phyloP scores from a whole-genome alignment of 1,140 invertebrate species.

The Brevipalpus yothersi region DNA sequence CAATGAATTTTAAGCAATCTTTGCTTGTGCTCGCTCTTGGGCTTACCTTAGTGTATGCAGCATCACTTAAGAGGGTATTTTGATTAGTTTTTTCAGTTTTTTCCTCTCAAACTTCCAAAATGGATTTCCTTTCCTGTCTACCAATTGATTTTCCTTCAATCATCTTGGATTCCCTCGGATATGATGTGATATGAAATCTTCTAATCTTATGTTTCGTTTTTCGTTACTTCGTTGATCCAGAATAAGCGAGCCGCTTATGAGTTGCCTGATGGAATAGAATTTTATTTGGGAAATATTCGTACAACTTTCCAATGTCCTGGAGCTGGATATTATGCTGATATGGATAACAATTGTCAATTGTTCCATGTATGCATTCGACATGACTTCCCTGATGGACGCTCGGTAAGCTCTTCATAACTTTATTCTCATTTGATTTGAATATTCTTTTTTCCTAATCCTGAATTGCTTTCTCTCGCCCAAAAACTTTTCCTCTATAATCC shows the following conservation, averaged over 20 bases:
- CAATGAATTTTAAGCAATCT: not conserved
- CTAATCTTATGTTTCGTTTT: not conserved
- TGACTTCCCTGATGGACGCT: conserved; percentile 3
- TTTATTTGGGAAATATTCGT: not conserved
- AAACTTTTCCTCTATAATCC: not conserved
- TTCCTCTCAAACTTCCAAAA: too few relatives aligned
- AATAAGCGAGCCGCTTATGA: not conserved
- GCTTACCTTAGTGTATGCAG: not conserved
- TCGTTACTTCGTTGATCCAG: not conserved
- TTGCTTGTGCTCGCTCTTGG: not conserved
- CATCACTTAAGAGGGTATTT: not conserved
- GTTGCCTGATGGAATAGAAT: not conserved
- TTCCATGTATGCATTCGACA: conserved; percentile 20
- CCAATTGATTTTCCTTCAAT: too few relatives aligned
- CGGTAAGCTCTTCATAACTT: not conserved
- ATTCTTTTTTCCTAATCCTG: not conserved
- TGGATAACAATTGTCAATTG: conserved; percentile 19
- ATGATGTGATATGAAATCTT: not conserved
- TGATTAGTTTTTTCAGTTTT: not conserved
- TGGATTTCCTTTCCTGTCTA: too few relatives aligned
- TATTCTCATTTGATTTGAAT: too few relatives aligned
- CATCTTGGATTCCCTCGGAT: too few relatives aligned
- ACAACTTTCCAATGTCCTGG: conserved; percentile 13
- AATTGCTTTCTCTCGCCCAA: not conserved
- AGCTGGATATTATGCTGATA: conserved; percentile 21